A percentile compares a stretch with the other conserved stretches of the same genome.
phyloP scores from a whole-genome alignment of 1,140 invertebrate genomes.

The Oncopeltus fasciatus region DNA sequence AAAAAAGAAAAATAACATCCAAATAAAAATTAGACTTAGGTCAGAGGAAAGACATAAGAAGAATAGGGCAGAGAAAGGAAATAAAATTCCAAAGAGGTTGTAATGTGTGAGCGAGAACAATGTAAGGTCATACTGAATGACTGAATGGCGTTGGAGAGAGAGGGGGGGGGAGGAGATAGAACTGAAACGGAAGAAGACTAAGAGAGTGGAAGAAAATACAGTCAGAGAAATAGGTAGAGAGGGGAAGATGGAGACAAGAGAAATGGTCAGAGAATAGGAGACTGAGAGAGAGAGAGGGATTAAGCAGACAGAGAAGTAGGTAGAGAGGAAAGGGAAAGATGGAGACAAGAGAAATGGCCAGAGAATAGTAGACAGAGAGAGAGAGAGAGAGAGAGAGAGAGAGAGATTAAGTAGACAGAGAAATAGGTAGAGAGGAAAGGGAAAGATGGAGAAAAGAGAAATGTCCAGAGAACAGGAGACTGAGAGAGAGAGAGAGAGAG shows the following conservation, averaged over 20 bases:
- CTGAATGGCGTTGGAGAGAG: too few relatives aligned
- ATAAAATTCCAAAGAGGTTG: too few relatives aligned
- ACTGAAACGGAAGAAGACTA: background rate
- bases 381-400: conserved; percentile 4
- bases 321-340: background rate
- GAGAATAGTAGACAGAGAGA: background rate
- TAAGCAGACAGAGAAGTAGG: background rate
- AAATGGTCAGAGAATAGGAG: background rate
- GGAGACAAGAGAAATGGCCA: background rate
- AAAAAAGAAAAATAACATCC: too few relatives aligned
- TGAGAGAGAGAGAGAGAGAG: conserved; percentile 4
- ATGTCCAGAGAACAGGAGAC: background rate
- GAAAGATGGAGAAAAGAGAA: background rate
- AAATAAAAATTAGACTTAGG: too few relatives aligned
- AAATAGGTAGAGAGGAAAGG: background rate
- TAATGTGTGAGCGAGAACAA: too few relatives aligned
- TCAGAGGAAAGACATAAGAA: too few relatives aligned
- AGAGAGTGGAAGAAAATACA: background rate
- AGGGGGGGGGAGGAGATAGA: background rate
- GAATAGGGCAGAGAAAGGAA: too few relatives aligned
- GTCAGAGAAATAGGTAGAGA: background rate
- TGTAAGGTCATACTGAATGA: too few relatives aligned
- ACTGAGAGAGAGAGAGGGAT: background rate
- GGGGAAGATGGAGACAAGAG: background rate
- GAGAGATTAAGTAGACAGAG: background rate